Conservation (phyloP, 2,113 vertebrate species). For the Chaetops frenatus region DNA sequence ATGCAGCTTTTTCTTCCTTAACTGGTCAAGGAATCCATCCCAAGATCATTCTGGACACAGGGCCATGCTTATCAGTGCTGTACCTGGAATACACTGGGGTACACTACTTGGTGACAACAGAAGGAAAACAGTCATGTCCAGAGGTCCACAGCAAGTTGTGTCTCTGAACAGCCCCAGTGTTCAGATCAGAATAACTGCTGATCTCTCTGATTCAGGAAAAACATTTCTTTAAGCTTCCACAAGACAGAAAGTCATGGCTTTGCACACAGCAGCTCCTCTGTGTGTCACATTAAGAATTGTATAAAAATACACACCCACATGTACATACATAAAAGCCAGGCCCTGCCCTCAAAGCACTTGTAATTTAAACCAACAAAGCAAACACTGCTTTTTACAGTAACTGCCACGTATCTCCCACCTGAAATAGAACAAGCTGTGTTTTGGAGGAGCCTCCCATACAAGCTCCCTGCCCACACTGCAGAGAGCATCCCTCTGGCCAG, state of each 20-base stretch:
- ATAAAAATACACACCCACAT: not conserved
- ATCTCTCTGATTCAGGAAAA: not conserved
- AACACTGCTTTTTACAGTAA: not conserved
- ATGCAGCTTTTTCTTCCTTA: not conserved
- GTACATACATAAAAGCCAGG: not conserved
- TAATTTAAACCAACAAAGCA: not conserved
- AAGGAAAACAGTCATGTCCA: not conserved
- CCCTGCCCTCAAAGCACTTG: not conserved
- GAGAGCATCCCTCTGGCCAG: not conserved
- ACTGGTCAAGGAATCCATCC: not conserved
- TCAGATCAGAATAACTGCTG: not conserved
- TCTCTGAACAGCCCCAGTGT: not conserved
- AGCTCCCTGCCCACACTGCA: not conserved
- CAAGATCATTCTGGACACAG: not conserved
- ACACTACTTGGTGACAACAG: not conserved
- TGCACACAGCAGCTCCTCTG: not conserved
- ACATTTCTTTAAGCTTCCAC: not conserved
- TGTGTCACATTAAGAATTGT: not conserved
- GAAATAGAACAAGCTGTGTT: not conserved
- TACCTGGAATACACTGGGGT: not conserved
- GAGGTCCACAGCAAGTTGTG: not conserved
- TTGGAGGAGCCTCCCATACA: not conserved
- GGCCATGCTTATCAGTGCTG: not conserved
- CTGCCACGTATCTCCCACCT: not conserved
- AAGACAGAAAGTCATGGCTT: not conserved